Conservation (phyloP, 35 echinoderm and acorn worm genomes). For the Acanthaster planci region DNA sequence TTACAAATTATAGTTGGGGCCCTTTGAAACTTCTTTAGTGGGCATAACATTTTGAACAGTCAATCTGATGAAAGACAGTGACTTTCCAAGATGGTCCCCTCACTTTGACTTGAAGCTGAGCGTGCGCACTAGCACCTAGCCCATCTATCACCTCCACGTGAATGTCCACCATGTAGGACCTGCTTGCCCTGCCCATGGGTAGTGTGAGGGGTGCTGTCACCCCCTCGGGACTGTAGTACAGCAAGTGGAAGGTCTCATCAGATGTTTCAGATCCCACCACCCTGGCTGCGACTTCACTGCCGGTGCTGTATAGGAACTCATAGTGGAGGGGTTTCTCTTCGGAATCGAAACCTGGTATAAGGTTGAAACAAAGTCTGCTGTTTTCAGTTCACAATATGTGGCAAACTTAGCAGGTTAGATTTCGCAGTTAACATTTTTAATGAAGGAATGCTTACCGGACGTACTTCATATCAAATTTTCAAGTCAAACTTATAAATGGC, state of each 20-base stretch:
- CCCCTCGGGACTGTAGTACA: constrained; percentile 66
- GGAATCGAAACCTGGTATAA: constrained; percentile 40
- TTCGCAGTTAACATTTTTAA: no score
- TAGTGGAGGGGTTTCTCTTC: constrained; percentile 50
- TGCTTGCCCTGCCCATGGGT: constrained; percentile 34
- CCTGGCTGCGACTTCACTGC: background rate
- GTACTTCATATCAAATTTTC: no score
- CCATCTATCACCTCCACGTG: constrained; percentile 62
- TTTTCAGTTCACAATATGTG: no score
- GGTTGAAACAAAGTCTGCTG: no score
- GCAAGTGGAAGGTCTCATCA: constrained; percentile 23
- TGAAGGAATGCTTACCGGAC: no score
- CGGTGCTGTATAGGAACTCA: constrained; percentile 52
- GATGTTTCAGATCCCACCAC: background rate
- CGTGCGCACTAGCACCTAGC: constrained; percentile 33
- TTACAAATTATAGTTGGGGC: no score
- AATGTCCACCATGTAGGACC: constrained; percentile 42
- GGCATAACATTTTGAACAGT: no score
- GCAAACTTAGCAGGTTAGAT: no score
- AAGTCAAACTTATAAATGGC: no score
- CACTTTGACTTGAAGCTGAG: constrained; percentile 46
- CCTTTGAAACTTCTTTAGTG: no score
- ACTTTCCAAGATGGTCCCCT: background rate
- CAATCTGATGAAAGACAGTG: no score
- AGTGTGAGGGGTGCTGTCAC: constrained; percentile 35